Conservation (phyloP, 2,797 vertebrate genomes). For the Emydoidea blandingii region DNA sequence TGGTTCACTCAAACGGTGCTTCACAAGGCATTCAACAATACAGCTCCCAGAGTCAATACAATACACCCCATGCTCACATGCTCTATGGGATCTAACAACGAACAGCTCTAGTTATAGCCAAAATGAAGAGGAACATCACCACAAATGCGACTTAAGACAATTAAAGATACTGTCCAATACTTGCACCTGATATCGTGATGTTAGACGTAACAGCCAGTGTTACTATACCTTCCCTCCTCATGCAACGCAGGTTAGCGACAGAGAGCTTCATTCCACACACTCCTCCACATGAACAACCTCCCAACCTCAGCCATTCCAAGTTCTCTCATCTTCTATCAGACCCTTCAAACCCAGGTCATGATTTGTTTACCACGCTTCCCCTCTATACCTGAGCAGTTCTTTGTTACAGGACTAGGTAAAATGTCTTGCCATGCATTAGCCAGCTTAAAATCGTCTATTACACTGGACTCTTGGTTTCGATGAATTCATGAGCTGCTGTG, state of each 20-base stretch:
- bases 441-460: not conserved
- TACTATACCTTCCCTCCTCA: not conserved
- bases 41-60: not conserved
- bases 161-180: not conserved
- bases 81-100: not conserved
- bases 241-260: not conserved
- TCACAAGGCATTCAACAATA: accelerated
- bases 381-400: not conserved
- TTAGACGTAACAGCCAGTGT: not conserved
- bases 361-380: not conserved
- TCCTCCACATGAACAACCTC: not conserved
- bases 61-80: not conserved
- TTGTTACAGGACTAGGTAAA: not conserved
- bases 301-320: not conserved
- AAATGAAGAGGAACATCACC: not conserved
- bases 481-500: not conserved
- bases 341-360: not conserved
- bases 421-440: not conserved
- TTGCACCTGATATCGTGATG: not conserved
- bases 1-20: not conserved
- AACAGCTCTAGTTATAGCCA: accelerated
- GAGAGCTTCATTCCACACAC: not conserved
- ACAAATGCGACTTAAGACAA: not conserved
- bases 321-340: not conserved
- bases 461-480: not conserved